These are phyloP conservation scores for Tyrophagus putrescentiae DNA, from an alignment of 1,140 invertebrate species.

Conservation along the genomic window DNA sequence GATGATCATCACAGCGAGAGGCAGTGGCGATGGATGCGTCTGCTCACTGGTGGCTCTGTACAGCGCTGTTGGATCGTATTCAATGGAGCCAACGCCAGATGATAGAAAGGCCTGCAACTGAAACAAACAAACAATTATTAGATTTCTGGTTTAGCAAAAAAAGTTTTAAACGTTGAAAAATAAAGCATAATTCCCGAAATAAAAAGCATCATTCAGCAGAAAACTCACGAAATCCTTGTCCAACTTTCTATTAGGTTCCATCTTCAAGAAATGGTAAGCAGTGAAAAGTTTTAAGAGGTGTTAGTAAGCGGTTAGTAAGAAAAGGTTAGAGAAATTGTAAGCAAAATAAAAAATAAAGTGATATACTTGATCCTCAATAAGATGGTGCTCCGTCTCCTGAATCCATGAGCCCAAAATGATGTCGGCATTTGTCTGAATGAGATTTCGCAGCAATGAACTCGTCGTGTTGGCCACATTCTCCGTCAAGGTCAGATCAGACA, in stretches of 20 bases:
- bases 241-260: conserved; percentile 38
- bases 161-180: conserved; percentile 8
- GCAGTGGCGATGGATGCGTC: conserved; percentile 71
- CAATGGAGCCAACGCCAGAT: conserved; percentile 80
- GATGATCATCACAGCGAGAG: conserved; percentile 70
- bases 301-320: conserved; percentile 13
- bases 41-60: conserved; percentile 49
- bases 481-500: conserved; percentile 87
- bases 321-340: background rate
- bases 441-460: conserved; percentile 63
- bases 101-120: conserved; percentile 78
- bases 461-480: conserved; percentile 90
- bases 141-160: background rate
- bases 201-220: conserved; percentile 2
- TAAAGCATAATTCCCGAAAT: background rate
- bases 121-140: conserved; percentile 8
- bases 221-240: conserved; percentile 38
- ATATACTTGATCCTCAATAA: conserved; percentile 87
- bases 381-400: conserved; percentile 87
- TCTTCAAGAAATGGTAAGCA: conserved; percentile 24
- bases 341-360: conserved; percentile 29
- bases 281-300: conserved; percentile 15
- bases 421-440: conserved; percentile 74
- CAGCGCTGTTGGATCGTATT: conserved; percentile 83
- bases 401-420: conserved; percentile 71